phyloP scores from a whole-genome alignment of 2,797 vertebrate species.

The Nothura maculosa region DNA sequence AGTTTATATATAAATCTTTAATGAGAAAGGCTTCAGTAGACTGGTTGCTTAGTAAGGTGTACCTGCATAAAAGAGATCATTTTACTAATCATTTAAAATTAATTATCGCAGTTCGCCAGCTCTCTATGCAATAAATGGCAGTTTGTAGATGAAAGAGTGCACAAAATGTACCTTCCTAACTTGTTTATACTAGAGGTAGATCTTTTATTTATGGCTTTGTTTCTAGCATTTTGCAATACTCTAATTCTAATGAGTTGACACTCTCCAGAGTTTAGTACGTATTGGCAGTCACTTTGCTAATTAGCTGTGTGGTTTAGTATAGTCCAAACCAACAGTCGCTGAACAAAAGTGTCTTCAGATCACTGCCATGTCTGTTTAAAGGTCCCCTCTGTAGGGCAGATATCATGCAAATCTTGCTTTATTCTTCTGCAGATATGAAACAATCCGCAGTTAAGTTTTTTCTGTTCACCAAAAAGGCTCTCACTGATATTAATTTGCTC shows the following conservation, averaged over 20 bases:
- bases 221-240: conserved; percentile 12
- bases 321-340: neutral
- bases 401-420: neutral
- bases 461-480: neutral
- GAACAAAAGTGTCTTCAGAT: neutral
- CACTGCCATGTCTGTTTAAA: neutral
- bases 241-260: conserved; percentile 45
- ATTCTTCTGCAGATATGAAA: neutral
- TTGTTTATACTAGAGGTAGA: conserved; percentile 21
- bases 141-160: neutral
- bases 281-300: neutral
- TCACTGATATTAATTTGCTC: neutral
- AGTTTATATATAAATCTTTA: conserved; percentile 86
- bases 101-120: conserved; percentile 77
- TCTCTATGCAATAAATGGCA: conserved; percentile 60
- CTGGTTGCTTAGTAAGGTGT: conserved; percentile 85
- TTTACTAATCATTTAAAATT: conserved; percentile 93
- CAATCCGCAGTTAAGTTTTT: neutral
- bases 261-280: neutral
- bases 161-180: conserved; percentile 52
- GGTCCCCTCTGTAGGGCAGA: neutral
- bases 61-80: conserved; percentile 83
- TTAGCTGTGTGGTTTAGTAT: neutral
- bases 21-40: conserved; percentile 82
- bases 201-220: conserved; percentile 51